Evolutionary conservation across 37 sponge, comb jelly and placozoan species (phyloP).

Genomic region (Ianthella basta): DNA sequence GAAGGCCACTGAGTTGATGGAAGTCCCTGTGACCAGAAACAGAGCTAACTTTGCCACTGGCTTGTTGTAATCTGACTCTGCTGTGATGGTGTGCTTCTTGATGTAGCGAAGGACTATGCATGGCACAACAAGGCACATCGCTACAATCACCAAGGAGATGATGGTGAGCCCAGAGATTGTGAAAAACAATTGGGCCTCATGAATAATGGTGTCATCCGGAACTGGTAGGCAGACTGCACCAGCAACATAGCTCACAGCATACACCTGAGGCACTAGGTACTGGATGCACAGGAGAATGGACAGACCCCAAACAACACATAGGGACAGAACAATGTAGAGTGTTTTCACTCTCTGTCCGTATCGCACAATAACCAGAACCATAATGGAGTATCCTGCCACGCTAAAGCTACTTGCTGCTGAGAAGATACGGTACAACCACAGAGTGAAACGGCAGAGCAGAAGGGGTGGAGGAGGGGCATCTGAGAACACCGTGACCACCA

Average conservation of each 20-base stretch:
- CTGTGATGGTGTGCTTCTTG: background rate
- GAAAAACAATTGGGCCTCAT: background rate
- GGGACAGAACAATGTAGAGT: too few species aligned
- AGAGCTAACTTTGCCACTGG: background rate
- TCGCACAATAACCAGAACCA: too few species aligned
- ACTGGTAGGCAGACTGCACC: background rate
- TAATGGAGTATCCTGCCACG: too few species aligned
- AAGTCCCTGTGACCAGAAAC: background rate
- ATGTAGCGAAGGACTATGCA: background rate
- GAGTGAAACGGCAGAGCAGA: background rate
- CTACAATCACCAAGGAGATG: background rate
- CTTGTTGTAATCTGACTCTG: background rate
- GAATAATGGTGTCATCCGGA: background rate
- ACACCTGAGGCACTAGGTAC: slow-evolving; percentile 7
- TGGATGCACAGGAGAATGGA: too few species aligned
- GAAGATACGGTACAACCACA: too few species aligned
- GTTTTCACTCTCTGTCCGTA: too few species aligned
- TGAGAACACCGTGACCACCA: background rate
- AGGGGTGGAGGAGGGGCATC: slow-evolving; percentile 1
- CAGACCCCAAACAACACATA: too few species aligned
- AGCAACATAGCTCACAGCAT: background rate
- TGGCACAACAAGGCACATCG: background rate
- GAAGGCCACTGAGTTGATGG: background rate
- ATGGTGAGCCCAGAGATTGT: background rate
- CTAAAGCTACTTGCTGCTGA: too few species aligned